Percentiles rank a stretch among this genome's conserved stretches.
Conservation (phyloP, 2,888 invertebrate species). For the Leptinotarsa peninsularis region DNA sequence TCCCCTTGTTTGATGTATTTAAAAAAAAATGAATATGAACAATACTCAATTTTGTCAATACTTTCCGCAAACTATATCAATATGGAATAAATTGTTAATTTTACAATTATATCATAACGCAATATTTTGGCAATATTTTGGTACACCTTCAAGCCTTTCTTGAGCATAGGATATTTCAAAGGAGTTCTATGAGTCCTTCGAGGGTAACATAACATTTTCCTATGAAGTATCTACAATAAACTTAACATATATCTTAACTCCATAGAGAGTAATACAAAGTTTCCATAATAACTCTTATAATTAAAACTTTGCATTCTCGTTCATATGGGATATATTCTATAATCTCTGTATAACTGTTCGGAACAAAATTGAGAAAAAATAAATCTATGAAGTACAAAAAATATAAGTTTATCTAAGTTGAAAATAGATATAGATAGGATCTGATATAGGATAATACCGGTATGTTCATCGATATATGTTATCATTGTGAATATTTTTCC, state of each 20-base stretch:
- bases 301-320: neutral
- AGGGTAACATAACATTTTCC: constrained; percentile 19
- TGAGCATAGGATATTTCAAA: constrained; percentile 51
- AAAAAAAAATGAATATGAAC: no score
- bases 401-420: constrained; percentile 16
- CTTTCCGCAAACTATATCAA: neutral
- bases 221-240: constrained; percentile 19
- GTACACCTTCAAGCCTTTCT: constrained; percentile 46
- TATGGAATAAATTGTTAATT: neutral
- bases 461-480: constrained; percentile 4
- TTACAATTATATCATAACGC: neutral
- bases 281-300: neutral
- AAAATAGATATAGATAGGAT: constrained; percentile 21
- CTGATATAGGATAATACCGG: neutral
- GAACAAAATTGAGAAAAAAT: constrained; percentile 13
- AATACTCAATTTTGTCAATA: neutral
- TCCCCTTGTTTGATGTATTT: no score
- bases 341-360: constrained; percentile 31
- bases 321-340: constrained; percentile 13
- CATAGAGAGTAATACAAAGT: neutral
- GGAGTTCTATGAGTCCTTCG: neutral
- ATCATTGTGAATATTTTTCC: neutral
- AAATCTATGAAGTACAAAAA: constrained; percentile 21
- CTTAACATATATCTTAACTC: constrained; percentile 7
- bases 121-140: constrained; percentile 38